Evolutionary conservation across 2,797 vertebrate genomes (phyloP), one percentile per base, ranked within the genome.

Genomic region (Myotis planiceps): DNA sequence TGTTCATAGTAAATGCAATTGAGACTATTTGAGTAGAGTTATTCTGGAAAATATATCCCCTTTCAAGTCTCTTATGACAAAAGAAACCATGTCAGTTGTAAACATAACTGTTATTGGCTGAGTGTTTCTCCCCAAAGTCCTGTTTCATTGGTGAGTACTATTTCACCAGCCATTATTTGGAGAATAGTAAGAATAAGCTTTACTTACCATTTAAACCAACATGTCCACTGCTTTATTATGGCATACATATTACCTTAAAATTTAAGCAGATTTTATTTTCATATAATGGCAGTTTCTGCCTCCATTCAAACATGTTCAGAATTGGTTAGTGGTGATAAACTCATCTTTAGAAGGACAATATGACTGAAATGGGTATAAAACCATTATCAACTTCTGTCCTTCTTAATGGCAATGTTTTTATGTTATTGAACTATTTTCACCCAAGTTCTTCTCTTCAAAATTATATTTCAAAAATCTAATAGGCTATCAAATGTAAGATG

Each of bases 401-500:
- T 60, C 15, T 60, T 83, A 78, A 42, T 53, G 55, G 8, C 6
- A 87, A 29, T 68, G 58, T 78, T 42, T 65, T 80, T 18, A 49
- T 74, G 15, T 65, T 94, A 29, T 68, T 84, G 34, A 79, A 29
- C 42, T 9, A 83, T 81, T 42, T 49, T 42, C 9, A 71, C 10
- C 1, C 8, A 71, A 42, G 3, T 16, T 3, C 49, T 88, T 87
- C 86, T 23, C 12, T 75, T 71, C 18, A 93, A 49, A 25, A 47
- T 75, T 87, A 2, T 45, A 65, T 93, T 96, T 82, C 2, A 87
- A 90, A 95, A 94, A 15, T 69, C 15, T 27, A 78, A 66, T 42
- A 69, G 68, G 15, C 4, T 10, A 91, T 80, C 21, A 19, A 29
- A 63, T 72, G 2, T 39, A 81, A 84, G n/a, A 60, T 5, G 3